Conservation (phyloP, 1,140 invertebrate genomes). For the Drosophila ohnishii region DNA sequence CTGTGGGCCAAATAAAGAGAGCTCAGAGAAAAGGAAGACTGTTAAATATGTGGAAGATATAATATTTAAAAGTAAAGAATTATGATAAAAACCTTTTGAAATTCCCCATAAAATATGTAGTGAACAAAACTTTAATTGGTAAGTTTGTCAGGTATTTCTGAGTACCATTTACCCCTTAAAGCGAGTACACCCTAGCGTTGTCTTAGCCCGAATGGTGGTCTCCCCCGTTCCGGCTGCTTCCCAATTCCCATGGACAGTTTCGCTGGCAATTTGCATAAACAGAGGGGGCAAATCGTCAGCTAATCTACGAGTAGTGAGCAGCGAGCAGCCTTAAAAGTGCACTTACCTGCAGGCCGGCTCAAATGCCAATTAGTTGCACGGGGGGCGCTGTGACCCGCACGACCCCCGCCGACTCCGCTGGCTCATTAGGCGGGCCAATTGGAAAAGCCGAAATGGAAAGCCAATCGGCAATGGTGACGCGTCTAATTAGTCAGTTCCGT, state of each 20-base stretch:
- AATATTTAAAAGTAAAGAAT: background rate
- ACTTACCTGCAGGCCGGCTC: constrained; percentile 57
- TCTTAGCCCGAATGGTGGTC: background rate
- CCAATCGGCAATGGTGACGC: constrained; percentile 76
- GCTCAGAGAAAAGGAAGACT: background rate
- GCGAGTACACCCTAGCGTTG: background rate
- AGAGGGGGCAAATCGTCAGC: constrained; percentile 31
- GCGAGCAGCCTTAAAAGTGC: constrained; percentile 55
- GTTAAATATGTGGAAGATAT: background rate
- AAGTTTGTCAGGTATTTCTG: background rate
- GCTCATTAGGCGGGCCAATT: constrained; percentile 73
- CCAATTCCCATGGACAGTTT: constrained; percentile 6
- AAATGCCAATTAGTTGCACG: constrained; percentile 77
- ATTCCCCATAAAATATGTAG: too few species aligned
- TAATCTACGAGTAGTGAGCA: constrained; percentile 14
- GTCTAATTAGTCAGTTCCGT: constrained; percentile 74
- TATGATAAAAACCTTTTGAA: too few species aligned
- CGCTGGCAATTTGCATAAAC: constrained; percentile 30
- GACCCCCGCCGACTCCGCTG: constrained; percentile 7
- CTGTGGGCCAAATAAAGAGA: background rate
- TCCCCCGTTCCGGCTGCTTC: background rate
- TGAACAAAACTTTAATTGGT: background rate
- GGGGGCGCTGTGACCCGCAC: constrained; percentile 16
- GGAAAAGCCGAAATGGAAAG: constrained; percentile 70
- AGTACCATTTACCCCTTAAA: background rate